Evolutionary conservation across 2,888 invertebrate species (phyloP).

Genomic region (Apotomis capreana): DNA sequence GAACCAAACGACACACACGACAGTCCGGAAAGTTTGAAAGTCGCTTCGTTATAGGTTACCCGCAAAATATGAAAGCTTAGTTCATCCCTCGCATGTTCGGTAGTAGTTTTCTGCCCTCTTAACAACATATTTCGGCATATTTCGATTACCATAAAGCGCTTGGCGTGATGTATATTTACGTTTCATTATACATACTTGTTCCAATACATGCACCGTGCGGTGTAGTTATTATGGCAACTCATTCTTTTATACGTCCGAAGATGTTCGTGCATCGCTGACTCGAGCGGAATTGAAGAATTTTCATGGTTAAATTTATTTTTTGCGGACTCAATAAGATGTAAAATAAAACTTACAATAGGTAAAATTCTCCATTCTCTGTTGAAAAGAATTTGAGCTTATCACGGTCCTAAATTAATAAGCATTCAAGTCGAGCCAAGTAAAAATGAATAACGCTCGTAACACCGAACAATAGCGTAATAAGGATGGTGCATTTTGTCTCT

Average conservation of each 20-base stretch:
- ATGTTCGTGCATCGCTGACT: slow-evolving; percentile 42
- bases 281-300: slow-evolving; percentile 44
- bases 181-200: slow-evolving; percentile 66
- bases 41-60: slow-evolving; percentile 71
- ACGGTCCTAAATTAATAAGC: slow-evolving; percentile 83
- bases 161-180: slow-evolving; percentile 77
- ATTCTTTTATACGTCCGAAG: slow-evolving; percentile 38
- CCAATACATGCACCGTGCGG: slow-evolving; percentile 41
- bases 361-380: slow-evolving; percentile 79
- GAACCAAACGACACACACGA: slow-evolving; percentile 72
- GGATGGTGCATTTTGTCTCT: slow-evolving; percentile 83
- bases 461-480: slow-evolving; percentile 82
- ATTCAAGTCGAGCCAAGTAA: slow-evolving; percentile 84
- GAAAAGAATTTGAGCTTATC: slow-evolving; percentile 82
- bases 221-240: slow-evolving; percentile 41
- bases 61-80: slow-evolving; percentile 78
- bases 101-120: slow-evolving; percentile 80
- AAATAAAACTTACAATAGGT: slow-evolving; percentile 77
- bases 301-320: slow-evolving; percentile 51
- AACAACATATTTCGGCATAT: slow-evolving; percentile 83
- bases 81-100: slow-evolving; percentile 81
- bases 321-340: slow-evolving; percentile 70
- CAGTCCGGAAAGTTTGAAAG: slow-evolving; percentile 67
- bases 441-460: slow-evolving; percentile 83
- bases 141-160: slow-evolving; percentile 84